These are phyloP conservation scores for Pomatorhinus ruficollis DNA, from an alignment of 2,113 vertebrate species.

Conservation along the genomic window DNA sequence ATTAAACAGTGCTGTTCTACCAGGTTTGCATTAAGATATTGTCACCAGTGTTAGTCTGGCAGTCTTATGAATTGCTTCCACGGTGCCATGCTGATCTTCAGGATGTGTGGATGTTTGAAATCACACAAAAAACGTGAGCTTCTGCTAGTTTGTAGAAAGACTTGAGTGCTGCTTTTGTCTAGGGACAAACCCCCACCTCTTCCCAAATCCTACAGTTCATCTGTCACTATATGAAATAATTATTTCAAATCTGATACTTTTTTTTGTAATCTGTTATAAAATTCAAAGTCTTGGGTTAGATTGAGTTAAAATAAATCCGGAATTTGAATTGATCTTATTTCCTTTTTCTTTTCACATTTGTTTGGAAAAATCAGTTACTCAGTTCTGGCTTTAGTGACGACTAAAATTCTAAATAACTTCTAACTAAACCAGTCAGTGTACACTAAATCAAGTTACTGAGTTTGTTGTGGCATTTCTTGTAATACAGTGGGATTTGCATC, in stretches of 20 bases:
- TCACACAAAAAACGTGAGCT: neutral
- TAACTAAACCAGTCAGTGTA: neutral
- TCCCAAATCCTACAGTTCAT: neutral
- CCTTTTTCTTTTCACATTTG: neutral
- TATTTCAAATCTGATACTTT: neutral
- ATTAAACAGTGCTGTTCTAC: neutral
- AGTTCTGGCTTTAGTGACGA: neutral
- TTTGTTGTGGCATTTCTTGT: neutral
- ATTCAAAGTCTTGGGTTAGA: neutral
- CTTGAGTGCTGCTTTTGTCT: neutral
- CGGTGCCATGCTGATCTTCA: neutral
- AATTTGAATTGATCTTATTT: neutral
- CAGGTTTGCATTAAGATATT: neutral
- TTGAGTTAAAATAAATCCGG: neutral
- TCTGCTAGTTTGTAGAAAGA: neutral
- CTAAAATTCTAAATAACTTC: neutral
- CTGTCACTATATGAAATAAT: neutral
- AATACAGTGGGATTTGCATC: neutral
- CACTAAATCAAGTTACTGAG: neutral
- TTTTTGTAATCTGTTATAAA: neutral
- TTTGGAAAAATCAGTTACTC: neutral
- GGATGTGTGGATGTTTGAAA: neutral
- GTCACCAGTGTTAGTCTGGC: neutral
- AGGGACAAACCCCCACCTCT: rapidly evolving
- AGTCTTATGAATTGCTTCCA: neutral